Conservation (phyloP, 2,888 invertebrate genomes). For the Drosophila rubida region DNA sequence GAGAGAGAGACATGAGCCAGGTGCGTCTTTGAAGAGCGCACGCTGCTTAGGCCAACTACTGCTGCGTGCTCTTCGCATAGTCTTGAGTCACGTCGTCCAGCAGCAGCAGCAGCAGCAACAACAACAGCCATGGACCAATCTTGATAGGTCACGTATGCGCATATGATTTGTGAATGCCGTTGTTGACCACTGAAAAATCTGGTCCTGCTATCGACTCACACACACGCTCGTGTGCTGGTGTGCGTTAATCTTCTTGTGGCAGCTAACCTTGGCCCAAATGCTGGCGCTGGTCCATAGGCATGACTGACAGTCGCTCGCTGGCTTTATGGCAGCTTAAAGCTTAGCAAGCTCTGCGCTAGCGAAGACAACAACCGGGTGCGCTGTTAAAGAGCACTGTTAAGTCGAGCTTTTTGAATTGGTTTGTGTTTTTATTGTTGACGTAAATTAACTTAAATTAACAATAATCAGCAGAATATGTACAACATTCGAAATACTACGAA, state of each 20-base stretch:
- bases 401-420: constrained; percentile 10
- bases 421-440: constrained; percentile 60
- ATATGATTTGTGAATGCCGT: constrained; percentile 45
- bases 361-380: constrained; percentile 40
- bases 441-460: constrained; percentile 77
- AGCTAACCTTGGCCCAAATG: constrained; percentile 71
- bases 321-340: constrained; percentile 20
- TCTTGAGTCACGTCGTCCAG: constrained; percentile 70
- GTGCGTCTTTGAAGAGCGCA: constrained; percentile 44
- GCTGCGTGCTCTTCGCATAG: constrained; percentile 27
- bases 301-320: constrained; percentile 1
- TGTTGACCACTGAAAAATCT: constrained; percentile 49
- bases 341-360: constrained; percentile 32
- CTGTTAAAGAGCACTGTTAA: not conserved
- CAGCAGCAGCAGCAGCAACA: constrained; percentile 11
- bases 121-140: constrained; percentile 36
- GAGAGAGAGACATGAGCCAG: constrained; percentile 14
- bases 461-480: constrained; percentile 78
- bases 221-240: constrained; percentile 15
- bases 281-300: not conserved
- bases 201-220: constrained; percentile 62
- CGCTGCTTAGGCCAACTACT: constrained; percentile 7
- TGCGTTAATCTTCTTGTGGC: constrained; percentile 57
- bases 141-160: constrained; percentile 73
- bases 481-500: constrained; percentile 75